These are phyloP conservation scores for Tapera naevia DNA, from an alignment of 2,797 vertebrate genomes.

Conservation along the genomic window DNA sequence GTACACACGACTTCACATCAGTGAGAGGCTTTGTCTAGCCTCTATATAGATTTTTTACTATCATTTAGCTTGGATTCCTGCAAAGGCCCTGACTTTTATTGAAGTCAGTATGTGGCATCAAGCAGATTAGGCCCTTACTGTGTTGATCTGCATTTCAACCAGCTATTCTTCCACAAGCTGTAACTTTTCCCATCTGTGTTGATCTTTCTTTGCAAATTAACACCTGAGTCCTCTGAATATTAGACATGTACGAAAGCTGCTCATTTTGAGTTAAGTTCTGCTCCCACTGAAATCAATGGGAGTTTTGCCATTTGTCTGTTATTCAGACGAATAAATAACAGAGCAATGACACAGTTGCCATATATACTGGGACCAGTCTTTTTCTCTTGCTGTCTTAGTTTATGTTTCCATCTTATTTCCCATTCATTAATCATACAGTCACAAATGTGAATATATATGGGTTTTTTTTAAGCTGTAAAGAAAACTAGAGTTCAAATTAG, in stretches of 20 bases:
- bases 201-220: constrained; percentile 53
- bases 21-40: neutral
- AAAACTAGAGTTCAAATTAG: constrained; percentile 2
- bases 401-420: neutral
- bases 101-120: constrained; percentile 11
- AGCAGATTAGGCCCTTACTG: constrained; percentile 61
- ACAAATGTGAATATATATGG: neutral
- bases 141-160: constrained; percentile 61
- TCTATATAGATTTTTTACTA: neutral
- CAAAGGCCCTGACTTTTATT: constrained; percentile 16
- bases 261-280: constrained; percentile 43
- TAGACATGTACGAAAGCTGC: constrained; percentile 35
- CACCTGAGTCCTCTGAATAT: constrained; percentile 63
- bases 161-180: constrained; percentile 34
- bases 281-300: constrained; percentile 13
- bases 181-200: constrained; percentile 69
- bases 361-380: neutral
- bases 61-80: constrained; percentile 34
- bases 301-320: constrained; percentile 44
- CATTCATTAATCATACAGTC: neutral
- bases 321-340: constrained; percentile 23
- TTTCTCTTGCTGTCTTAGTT: neutral
- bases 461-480: neutral
- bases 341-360: neutral
- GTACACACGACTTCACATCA: constrained; percentile 18